Conservation (phyloP, 2,113 vertebrate genomes). For the Sphaerodactylus townsendi region DNA sequence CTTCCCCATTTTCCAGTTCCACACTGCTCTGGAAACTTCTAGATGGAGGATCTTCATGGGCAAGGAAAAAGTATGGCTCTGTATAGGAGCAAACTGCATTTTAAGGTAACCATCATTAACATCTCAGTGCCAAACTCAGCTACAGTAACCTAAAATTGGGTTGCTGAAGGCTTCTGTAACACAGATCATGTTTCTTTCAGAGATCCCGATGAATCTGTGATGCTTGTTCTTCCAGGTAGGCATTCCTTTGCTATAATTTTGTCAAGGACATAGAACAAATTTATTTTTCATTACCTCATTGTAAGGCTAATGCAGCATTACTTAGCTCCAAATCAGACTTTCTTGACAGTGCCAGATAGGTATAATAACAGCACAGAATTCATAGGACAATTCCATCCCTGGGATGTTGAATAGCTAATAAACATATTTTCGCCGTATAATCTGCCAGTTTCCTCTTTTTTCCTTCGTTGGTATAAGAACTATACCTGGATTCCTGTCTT, state of each 20-base stretch:
- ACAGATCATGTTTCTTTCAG: constrained; percentile 66
- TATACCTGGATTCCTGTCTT: neutral
- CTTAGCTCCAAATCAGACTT: neutral
- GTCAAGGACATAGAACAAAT: neutral
- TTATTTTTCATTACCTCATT: neutral
- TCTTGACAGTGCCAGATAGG: neutral
- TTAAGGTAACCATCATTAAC: neutral
- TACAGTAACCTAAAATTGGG: neutral
- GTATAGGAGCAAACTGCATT: neutral
- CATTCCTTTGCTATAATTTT: constrained; percentile 17
- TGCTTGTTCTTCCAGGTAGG: constrained; percentile 82
- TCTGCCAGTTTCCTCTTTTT: neutral
- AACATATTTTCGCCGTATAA: neutral
- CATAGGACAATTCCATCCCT: neutral
- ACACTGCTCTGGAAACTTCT: neutral
- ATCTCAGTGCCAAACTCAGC: no score
- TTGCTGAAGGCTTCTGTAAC: neutral
- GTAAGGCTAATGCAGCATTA: neutral
- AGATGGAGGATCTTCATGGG: neutral
- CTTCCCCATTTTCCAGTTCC: neutral
- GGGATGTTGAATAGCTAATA: neutral
- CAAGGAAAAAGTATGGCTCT: neutral
- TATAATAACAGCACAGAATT: neutral
- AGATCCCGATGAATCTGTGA: constrained; percentile 73
- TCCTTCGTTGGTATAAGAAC: neutral